A percentile compares a stretch with the other conserved stretches of the same genome.
Conservation (phyloP, 2,888 invertebrate genomes). For the Melieria omissa region DNA sequence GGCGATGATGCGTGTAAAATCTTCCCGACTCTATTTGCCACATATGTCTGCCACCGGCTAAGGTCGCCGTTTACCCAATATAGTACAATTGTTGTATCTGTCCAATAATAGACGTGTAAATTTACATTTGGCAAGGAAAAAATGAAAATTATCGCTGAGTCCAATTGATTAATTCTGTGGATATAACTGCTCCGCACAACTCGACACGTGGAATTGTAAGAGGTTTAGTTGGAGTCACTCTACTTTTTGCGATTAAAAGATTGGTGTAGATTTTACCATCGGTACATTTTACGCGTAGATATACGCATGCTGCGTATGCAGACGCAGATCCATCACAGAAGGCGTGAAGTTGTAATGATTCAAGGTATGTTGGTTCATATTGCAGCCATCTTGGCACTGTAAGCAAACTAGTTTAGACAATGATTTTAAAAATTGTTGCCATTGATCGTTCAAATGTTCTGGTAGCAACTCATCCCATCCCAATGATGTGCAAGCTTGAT, state of each 20-base stretch:
- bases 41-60: too few relatives aligned
- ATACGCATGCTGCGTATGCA: slow-evolving; percentile 14
- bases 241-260: slow-evolving; percentile 5
- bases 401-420: background rate
- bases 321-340: slow-evolving; percentile 13
- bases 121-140: background rate
- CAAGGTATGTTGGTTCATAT: slow-evolving; percentile 2
- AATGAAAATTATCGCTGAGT: slow-evolving; percentile 2
- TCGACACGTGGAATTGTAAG: slow-evolving; percentile 13
- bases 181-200: slow-evolving; percentile 11
- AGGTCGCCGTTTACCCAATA: too few relatives aligned
- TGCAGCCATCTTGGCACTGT: slow-evolving; percentile 20
- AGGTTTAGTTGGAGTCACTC: too few relatives aligned
- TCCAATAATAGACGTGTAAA: background rate
- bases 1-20: background rate
- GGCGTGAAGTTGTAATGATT: slow-evolving; percentile 18
- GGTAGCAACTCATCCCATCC: slow-evolving; percentile 9
- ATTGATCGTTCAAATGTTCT: background rate
- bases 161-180: background rate
- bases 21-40: too few relatives aligned
- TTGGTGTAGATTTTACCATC: background rate
- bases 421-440: too few relatives aligned
- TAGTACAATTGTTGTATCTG: slow-evolving; percentile 6
- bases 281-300: background rate
- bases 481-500: background rate